Base-by-base conservation (phyloP, 1,140 invertebrate species). In the Contarinia nasturtii region DNA sequence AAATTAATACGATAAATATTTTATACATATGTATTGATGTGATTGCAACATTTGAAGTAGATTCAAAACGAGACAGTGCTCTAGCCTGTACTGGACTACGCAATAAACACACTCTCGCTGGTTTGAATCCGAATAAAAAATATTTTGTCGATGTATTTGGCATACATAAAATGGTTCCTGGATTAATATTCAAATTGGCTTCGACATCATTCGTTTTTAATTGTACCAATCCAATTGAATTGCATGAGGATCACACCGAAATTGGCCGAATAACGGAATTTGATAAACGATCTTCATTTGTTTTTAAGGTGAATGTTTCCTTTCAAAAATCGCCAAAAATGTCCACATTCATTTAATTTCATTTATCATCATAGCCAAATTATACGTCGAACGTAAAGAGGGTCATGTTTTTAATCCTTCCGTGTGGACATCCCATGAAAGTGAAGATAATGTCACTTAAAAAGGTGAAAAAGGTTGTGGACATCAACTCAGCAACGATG, bases 101-200 rank as follows among this genome's bases (percentile, higher is more conserved):
- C 7, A 59, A 58, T 0, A 55, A 60, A 20, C 60, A 60, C 40
- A 43, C 53, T 45, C 37, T 63, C 7, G 53, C 53, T 2, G 54
- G 57, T 0, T 48, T 63, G 18, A 47, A 50, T n/a, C 55, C 58
- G 1, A 52, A 59, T 27, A 56, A 36, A 37, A 57, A 45, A 43
- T 63, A 63, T 40, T 55, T 56, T 4, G 18, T 63, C 50, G 59
- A 63, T 21, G 43, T 63, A 0, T 63, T 58, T 21, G 61, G 60
- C 0, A 50, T 63, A 12, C 59, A 63, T 34, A 57, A 58, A 36
- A 50, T 50, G 1, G 50, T 53, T 0, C 57, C 58, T 51, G 63
- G 63, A 43, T 49, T 63, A 11, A 61, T 59, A 14, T 43, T 63
- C 37, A 52, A 49, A 1, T 44, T 63, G 49, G 58, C 52, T 44